Percentiles rank a stretch among this genome's conserved stretches.
These are phyloP conservation scores for Cassiopea andromeda DNA, from an alignment of 30 jellyfish, hydroid and myxozoan species.

Conservation along the genomic window DNA sequence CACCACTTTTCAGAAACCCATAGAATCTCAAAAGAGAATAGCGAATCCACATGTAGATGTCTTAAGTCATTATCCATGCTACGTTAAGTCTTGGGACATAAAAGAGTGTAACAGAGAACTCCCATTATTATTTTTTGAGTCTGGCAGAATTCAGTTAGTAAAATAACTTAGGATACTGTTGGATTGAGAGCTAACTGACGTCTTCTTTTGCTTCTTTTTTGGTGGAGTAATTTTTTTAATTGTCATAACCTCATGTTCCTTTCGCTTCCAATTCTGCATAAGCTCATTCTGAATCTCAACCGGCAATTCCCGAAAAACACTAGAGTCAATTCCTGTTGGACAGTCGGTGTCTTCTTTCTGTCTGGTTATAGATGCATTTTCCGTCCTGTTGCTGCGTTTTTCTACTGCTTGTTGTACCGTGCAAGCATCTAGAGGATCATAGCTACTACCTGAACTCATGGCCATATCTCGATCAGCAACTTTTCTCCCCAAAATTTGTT, in stretches of 20 bases:
- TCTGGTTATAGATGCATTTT: not conserved
- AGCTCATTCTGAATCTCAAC: constrained; percentile 52
- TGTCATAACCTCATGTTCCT: constrained; percentile 35
- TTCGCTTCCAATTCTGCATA: constrained; percentile 40
- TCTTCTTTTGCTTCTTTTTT: constrained; percentile 54
- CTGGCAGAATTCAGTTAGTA: not conserved
- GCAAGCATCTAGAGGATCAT: too few relatives aligned
- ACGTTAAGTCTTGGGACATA: not conserved
- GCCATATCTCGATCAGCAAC: too few relatives aligned
- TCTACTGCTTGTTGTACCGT: not conserved
- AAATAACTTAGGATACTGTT: constrained; percentile 33
- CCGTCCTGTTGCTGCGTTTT: not conserved
- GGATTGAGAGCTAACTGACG: not conserved
- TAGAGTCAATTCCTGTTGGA: constrained; percentile 58
- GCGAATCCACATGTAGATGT: not conserved
- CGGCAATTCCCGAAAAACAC: constrained; percentile 66
- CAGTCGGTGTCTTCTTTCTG: not conserved
- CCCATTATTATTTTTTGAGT: not conserved
- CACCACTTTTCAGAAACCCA: not conserved
- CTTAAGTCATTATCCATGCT: not conserved
- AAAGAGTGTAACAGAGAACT: too few relatives aligned
- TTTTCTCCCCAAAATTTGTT: too few relatives aligned
- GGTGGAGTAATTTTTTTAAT: constrained; percentile 26
- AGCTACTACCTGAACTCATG: too few relatives aligned
- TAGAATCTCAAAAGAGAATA: too few relatives aligned